phyloP scores from a whole-genome alignment of 2,888 invertebrate genomes.

The Stramonita haemastoma region DNA sequence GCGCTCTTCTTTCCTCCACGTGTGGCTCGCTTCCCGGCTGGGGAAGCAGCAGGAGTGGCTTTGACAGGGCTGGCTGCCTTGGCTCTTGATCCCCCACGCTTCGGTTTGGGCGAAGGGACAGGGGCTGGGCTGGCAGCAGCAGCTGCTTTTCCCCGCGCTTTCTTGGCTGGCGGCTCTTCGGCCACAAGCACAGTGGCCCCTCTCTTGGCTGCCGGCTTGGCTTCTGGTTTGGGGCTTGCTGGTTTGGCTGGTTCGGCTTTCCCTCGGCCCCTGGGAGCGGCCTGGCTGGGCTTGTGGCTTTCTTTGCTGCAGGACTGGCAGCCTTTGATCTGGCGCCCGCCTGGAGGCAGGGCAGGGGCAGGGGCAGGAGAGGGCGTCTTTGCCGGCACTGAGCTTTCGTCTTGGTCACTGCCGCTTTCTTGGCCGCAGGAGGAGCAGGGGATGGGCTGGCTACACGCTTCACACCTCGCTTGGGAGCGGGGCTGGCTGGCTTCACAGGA shows the following conservation, averaged over 20 bases:
- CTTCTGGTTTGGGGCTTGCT: not conserved
- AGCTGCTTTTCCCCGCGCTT: not conserved
- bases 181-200: not conserved
- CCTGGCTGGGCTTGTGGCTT: constrained; percentile 4
- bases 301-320: constrained; percentile 24
- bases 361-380: not conserved
- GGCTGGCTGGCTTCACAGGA: constrained; percentile 20
- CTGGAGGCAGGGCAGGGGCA: not conserved
- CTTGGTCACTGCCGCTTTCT: constrained; percentile 11
- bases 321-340: constrained; percentile 21
- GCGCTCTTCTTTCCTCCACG: not conserved
- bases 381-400: not conserved
- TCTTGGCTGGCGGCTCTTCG: constrained; percentile 15
- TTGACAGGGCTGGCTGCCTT: constrained; percentile 14
- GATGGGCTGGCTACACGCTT: constrained; percentile 24
- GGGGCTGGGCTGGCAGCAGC: not conserved
- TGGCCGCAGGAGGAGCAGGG: not conserved
- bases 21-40: not conserved
- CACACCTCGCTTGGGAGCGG: constrained; percentile 35
- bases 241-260: constrained; percentile 27
- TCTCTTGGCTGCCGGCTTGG: not conserved
- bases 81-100: not conserved
- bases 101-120: not conserved
- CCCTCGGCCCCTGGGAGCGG: constrained; percentile 1
- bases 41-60: not conserved